phyloP scores from a whole-genome alignment of 92 coral and sea anemone species.

The Siderastrea radians region DNA sequence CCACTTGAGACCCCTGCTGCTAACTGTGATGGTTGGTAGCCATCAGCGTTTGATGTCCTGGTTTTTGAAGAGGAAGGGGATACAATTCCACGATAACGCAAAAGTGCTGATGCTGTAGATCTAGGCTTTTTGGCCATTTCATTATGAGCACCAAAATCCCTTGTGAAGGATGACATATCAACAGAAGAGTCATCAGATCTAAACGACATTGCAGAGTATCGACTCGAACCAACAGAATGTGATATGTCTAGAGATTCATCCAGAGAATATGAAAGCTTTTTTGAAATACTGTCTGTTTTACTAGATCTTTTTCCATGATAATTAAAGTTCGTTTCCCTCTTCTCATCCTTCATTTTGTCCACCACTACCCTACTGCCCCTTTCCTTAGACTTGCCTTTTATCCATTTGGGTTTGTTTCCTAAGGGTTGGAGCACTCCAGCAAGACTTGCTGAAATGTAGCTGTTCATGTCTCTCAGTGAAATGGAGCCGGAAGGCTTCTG shows the following conservation, averaged over 20 bases:
- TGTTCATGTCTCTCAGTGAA: constrained; percentile 86
- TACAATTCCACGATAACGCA: constrained; percentile 80
- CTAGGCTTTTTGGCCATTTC: constrained; percentile 84
- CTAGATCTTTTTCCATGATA: not conserved
- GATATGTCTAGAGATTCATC: not conserved
- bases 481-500: constrained; percentile 58
- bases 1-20: constrained; percentile 66
- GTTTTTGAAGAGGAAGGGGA: constrained; percentile 8
- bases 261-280: constrained; percentile 37
- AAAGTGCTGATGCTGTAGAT: constrained; percentile 78
- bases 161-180: not conserved
- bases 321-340: not conserved
- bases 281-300: constrained; percentile 27
- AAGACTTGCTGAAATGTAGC: constrained; percentile 79
- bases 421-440: constrained; percentile 86
- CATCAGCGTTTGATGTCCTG: constrained; percentile 10
- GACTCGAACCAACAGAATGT: not conserved
- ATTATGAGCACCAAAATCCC: not conserved
- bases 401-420: constrained; percentile 74
- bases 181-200: not conserved
- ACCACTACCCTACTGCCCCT: not conserved
- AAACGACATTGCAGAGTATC: not conserved
- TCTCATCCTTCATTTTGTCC: not conserved
- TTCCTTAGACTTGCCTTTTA: constrained; percentile 33
- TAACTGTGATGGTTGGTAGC: constrained; percentile 17